Base-by-base conservation (phyloP, 2,888 invertebrate genomes). In the Blera fallax region DNA sequence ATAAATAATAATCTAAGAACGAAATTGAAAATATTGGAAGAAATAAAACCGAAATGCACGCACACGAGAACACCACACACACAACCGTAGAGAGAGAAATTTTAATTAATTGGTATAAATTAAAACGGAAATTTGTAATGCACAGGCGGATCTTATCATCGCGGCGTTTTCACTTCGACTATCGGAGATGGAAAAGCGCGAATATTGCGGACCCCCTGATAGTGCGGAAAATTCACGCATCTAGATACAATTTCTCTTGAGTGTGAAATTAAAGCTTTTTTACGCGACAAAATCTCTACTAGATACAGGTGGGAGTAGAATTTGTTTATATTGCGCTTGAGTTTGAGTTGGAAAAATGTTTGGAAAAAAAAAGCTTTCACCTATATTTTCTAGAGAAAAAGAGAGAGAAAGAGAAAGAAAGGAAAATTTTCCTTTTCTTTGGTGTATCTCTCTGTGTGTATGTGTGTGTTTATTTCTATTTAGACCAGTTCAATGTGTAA, bases 91-190 rank as follows among this genome's bases (percentile, higher is more conserved):
- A 72, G 67, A 77, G 32, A 81, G 54, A 77, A 34, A n/a, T 67
- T 78, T 78, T 52, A 65, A 65, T 85, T 85, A 85, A 85, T 81
- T 85, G 85, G 85, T 85, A 80, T 85, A 85, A 85, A 85, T 76
- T 34, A 85, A 77, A 85, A 81, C 65, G 81, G 74, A 81, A 85
- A 85, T 85, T 62, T 77, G 62, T 67, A 81, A 81, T 85, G 76
- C 85, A 81, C 85, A 60, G 77, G 81, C 85, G 85, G 85, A 85
- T 85, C 76, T 76, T 85, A 85, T 72, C 85, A 85, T 85, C 85
- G 85, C 85, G 85, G 81, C 85, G 85, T 77, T 85, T 85, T 85
- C 85, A 85, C 85, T 85, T 85, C 80, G 81, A 85, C 85, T 85
- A 85, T 85, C 80, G 60, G 67, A 80, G 81, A 85, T 70, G 76